A percentile compares a stretch with the other conserved stretches of the same genome.
Conservation (phyloP, 1,140 invertebrate species). For the Atta colombica region DNA sequence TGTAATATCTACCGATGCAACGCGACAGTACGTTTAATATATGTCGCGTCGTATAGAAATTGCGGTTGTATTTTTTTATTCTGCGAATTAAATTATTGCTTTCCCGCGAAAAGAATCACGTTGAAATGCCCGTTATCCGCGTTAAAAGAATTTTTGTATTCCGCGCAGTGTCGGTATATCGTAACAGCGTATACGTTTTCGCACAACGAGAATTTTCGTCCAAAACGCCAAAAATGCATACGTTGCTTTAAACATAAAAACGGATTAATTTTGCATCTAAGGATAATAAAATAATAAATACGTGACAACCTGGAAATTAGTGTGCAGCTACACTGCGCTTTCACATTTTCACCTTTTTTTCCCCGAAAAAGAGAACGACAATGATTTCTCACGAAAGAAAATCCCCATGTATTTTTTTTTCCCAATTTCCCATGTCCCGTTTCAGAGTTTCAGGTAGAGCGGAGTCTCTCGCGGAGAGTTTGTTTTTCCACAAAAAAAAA, state of each 20-base stretch:
- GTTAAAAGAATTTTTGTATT: background rate
- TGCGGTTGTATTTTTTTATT: conserved; percentile 17
- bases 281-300: conserved; percentile 43
- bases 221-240: conserved; percentile 32
- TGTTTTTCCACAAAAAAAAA: conserved; percentile 36
- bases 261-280: conserved; percentile 32
- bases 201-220: background rate
- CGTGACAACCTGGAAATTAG: conserved; percentile 31
- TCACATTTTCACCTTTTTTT: background rate
- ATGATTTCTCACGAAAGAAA: conserved; percentile 44
- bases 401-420: conserved; percentile 31
- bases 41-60: conserved; percentile 21
- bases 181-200: background rate
- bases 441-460: background rate
- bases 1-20: conserved; percentile 43
- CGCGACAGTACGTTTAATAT: conserved; percentile 23
- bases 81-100: conserved; percentile 23
- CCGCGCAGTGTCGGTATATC: background rate
- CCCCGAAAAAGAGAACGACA: background rate
- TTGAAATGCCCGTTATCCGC: background rate
- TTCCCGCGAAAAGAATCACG: background rate
- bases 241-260: conserved; percentile 28
- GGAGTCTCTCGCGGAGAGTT: conserved; percentile 42
- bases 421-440: conserved; percentile 31
- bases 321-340: background rate